Percentiles rank a stretch among this genome's conserved stretches.
Evolutionary conservation across 2,797 vertebrate genomes (phyloP).

Genomic region (Chromis chromis): DNA sequence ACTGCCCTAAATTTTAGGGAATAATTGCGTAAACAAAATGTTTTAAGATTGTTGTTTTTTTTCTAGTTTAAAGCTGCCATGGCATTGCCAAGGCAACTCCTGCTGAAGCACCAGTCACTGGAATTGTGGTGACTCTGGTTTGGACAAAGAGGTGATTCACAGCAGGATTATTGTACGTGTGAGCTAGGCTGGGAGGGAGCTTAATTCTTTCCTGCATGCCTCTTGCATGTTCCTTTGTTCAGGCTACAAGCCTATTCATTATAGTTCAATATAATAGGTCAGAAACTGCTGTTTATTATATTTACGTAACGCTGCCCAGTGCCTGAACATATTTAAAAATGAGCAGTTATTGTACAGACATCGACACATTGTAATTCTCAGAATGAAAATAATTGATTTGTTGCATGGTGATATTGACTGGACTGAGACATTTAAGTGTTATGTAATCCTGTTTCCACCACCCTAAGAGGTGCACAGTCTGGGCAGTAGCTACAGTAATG

Average conservation of each 20-base stretch:
- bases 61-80: constrained; percentile 58
- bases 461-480: neutral
- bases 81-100: constrained; percentile 74
- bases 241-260: constrained; percentile 59
- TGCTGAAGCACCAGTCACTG: constrained; percentile 62
- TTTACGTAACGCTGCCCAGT: constrained; percentile 31
- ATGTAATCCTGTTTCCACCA: neutral
- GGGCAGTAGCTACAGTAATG: neutral
- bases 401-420: constrained; percentile 6
- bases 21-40: constrained; percentile 25
- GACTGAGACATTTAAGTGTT: constrained; percentile 4
- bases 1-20: constrained; percentile 9
- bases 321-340: constrained; percentile 11
- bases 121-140: constrained; percentile 68
- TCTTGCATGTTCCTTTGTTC: constrained; percentile 74
- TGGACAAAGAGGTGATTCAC: constrained; percentile 83
- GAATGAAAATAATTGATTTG: constrained; percentile 17
- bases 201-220: constrained; percentile 77
- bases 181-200: constrained; percentile 65
- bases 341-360: neutral
- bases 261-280: constrained; percentile 50
- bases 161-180: constrained; percentile 81
- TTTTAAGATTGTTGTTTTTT: constrained; percentile 32
- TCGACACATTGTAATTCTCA: constrained; percentile 1
- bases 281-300: constrained; percentile 54